Conservation (phyloP, 1,140 invertebrate species). For the Macrobrachium rosenbergii region DNA sequence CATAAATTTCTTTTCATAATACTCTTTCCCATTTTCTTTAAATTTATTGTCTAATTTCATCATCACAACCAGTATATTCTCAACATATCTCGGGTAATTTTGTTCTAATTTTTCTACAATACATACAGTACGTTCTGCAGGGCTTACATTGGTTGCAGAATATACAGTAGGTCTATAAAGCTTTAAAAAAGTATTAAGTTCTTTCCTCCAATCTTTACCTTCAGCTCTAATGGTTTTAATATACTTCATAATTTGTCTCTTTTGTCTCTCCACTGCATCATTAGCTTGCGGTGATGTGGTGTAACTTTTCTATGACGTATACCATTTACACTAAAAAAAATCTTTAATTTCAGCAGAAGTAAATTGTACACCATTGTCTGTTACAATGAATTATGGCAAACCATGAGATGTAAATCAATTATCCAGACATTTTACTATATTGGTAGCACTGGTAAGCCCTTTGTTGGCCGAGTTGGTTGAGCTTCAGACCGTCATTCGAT, state of each 20-base stretch:
- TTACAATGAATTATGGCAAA: not conserved
- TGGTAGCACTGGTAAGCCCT: not conserved
- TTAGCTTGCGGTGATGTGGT: not conserved
- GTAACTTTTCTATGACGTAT: not conserved
- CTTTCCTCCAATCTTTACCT: constrained; percentile 14
- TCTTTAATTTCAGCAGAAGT: not conserved
- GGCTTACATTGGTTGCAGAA: not conserved
- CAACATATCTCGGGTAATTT: not conserved
- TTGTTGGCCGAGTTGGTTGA: too few relatives aligned
- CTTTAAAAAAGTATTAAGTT: not conserved
- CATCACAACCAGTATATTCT: constrained; percentile 11
- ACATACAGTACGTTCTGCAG: not conserved
- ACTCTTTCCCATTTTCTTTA: constrained; percentile 7
- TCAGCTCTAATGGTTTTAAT: not conserved
- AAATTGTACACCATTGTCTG: constrained; percentile 8
- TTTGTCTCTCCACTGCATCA: constrained; percentile 1
- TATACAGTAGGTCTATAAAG: not conserved
- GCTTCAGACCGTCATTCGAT: too few relatives aligned
- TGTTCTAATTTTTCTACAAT: constrained; percentile 18
- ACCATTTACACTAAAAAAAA: not conserved
- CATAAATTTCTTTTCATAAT: not conserved
- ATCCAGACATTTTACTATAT: not conserved
- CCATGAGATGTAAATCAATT: constrained; percentile 5
- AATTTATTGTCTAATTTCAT: not conserved
- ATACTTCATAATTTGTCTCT: not conserved